These are phyloP conservation scores for Circaetus gallicus DNA, from an alignment of 2,113 vertebrate genomes.

Conservation along the genomic window DNA sequence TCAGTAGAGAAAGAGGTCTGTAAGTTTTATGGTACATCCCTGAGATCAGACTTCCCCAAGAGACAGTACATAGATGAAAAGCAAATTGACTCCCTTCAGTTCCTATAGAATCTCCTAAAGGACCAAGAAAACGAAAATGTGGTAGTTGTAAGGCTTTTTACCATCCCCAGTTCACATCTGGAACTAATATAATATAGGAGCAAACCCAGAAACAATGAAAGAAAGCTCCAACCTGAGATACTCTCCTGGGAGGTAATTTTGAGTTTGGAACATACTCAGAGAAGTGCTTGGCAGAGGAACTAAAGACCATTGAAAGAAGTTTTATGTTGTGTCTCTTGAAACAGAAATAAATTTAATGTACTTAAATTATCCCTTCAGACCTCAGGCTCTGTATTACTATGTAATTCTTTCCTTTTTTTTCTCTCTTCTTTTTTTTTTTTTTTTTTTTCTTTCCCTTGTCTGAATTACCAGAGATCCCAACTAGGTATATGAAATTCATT, in stretches of 20 bases:
- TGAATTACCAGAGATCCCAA: background rate
- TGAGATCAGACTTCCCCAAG: background rate
- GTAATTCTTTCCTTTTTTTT: background rate
- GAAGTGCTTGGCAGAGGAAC: conserved; percentile 38
- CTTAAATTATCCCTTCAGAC: conserved; percentile 21
- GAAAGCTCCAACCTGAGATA: conserved; percentile 7
- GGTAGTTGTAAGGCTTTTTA: background rate
- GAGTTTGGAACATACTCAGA: conserved; percentile 11
- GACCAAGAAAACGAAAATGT: background rate
- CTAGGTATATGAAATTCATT: background rate
- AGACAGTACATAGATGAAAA: background rate
- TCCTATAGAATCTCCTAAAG: background rate
- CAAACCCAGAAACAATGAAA: conserved; percentile 18
- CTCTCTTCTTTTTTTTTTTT: too few species aligned
- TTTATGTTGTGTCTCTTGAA: conserved; percentile 48
- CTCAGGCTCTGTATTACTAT: background rate
- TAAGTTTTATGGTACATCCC: background rate
- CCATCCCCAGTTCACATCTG: conserved; percentile 8
- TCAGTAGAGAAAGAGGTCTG: background rate
- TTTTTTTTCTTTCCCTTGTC: too few species aligned
- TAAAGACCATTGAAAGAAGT: conserved; percentile 3
- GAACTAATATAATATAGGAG: background rate
- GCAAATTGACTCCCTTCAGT: background rate
- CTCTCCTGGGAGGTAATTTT: conserved; percentile 36
- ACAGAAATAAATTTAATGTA: conserved; percentile 34